Percentiles rank a stretch among this genome's conserved stretches.
phyloP scores from a whole-genome alignment of 2,797 vertebrate genomes.

The Luscinia luscinia region DNA sequence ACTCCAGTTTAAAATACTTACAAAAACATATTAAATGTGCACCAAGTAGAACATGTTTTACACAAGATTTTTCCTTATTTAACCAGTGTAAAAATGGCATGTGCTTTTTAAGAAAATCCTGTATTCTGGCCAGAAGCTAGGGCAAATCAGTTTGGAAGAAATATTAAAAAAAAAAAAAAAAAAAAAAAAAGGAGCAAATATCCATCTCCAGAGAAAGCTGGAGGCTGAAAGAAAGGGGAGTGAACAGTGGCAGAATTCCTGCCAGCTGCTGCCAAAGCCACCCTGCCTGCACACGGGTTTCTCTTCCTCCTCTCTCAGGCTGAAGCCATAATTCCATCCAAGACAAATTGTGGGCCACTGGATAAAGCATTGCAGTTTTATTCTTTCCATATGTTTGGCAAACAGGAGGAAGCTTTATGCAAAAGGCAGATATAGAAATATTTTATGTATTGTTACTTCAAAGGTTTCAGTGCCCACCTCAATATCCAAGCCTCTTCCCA shows the following conservation, averaged over 20 bases:
- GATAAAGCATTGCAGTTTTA: background rate
- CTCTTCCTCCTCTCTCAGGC: background rate
- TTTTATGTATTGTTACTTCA: background rate
- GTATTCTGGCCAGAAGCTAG: background rate
- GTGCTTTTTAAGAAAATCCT: background rate
- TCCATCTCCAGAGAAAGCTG: background rate
- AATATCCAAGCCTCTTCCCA: background rate
- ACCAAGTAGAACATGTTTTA: background rate
- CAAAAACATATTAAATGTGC: background rate
- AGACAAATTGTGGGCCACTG: background rate
- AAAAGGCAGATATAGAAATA: background rate
- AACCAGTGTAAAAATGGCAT: background rate
- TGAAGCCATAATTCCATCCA: background rate
- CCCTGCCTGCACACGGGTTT: fast-evolving
- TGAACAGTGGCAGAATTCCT: background rate
- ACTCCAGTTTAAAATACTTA: background rate
- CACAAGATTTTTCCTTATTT: constrained; percentile 3
- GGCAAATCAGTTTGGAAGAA: background rate
- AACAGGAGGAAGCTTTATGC: background rate
- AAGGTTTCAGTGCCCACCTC: background rate
- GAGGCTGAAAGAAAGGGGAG: background rate
- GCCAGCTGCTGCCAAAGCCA: background rate
- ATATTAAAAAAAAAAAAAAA: background rate
- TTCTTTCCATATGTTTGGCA: background rate
- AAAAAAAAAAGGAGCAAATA: background rate